phyloP scores from a whole-genome alignment of 2,888 invertebrate genomes.

The Acleris holmiana region DNA sequence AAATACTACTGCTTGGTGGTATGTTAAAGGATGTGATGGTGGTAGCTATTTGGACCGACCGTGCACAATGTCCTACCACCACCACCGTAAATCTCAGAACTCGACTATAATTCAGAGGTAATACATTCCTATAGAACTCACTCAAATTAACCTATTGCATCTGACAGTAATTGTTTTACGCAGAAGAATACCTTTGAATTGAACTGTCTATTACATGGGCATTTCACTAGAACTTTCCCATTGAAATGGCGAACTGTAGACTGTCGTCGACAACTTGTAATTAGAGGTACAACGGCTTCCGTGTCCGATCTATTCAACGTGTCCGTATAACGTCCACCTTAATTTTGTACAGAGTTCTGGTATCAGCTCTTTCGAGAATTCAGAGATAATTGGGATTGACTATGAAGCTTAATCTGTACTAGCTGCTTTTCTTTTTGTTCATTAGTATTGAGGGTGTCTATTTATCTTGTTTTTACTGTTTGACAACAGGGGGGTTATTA shows the following conservation, averaged over 20 bases:
- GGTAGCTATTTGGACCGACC: too few species aligned
- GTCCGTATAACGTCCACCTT: background rate
- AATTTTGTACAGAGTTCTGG: conserved; percentile 13
- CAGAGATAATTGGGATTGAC: background rate
- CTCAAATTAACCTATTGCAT: background rate
- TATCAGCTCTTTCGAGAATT: conserved; percentile 1
- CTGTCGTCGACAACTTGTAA: conserved; percentile 58
- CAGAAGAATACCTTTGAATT: background rate
- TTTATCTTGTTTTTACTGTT: too few species aligned
- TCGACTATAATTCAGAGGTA: too few species aligned
- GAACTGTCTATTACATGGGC: background rate
- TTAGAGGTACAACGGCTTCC: conserved; percentile 52
- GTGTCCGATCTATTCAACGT: conserved; percentile 39
- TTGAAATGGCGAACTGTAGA: conserved; percentile 51
- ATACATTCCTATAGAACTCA: too few species aligned
- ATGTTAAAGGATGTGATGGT: too few species aligned
- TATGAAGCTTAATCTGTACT: too few species aligned
- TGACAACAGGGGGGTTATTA: too few species aligned
- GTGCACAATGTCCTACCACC: too few species aligned
- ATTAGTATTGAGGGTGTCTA: too few species aligned
- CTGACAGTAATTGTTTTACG: background rate
- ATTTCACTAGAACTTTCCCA: conserved; percentile 51
- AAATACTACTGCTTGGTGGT: too few species aligned
- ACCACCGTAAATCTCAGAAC: too few species aligned
- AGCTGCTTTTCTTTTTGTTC: too few species aligned